Evolutionary conservation across 2,888 invertebrate genomes (phyloP), one percentile per base, ranked within the genome.

Genomic region (Megalurothrips usitatus): DNA sequence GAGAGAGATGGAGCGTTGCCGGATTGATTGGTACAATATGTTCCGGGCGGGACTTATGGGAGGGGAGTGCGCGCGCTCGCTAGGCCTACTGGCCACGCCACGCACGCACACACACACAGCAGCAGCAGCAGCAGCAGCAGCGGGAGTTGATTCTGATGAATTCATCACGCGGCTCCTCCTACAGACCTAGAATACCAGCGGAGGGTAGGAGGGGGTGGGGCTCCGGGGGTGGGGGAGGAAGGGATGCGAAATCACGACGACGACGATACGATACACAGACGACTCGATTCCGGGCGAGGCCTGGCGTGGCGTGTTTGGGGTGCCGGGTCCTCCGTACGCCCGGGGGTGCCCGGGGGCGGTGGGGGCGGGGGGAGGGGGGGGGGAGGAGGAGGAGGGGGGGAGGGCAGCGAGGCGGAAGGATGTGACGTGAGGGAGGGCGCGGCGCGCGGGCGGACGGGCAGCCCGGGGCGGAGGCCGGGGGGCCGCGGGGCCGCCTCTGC

Each of bases 1-100:
- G 34, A 43, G 34, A 43, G 34, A 43, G 34, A 43, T 43, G 58
- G 58, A 19, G 58, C 58, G 58, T 19, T 17, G 58, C 58, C 9
- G 68, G 68, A 75, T 75, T 75, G 68, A 75, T 75, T 75, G 68
- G 23, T n/a, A 75, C 26, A 75, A 75, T 75, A 75, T 26, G 68
- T 75, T 75, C 26, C 58, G 34, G 34, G 3, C 34, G 34, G 34
- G 34, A 2, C 34, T 43, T 43, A n/a, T n/a, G 17, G 58, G 19
- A 8, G 58, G 58, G 58, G 58, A 58, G 58, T n/a, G 58, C 6
- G 58, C 14, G 58, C 58, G 58, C 17, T 58, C 6, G 19, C 14
- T 14, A 17, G 12, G 52, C 10, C 1, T 10, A 19, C 19, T 6
- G 6, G 10, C 52, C 34, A 43, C 34, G 6, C 34, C 52, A 52